phyloP scores from a whole-genome alignment of 2,797 vertebrate species.

The Melanotaenia nigrans region DNA sequence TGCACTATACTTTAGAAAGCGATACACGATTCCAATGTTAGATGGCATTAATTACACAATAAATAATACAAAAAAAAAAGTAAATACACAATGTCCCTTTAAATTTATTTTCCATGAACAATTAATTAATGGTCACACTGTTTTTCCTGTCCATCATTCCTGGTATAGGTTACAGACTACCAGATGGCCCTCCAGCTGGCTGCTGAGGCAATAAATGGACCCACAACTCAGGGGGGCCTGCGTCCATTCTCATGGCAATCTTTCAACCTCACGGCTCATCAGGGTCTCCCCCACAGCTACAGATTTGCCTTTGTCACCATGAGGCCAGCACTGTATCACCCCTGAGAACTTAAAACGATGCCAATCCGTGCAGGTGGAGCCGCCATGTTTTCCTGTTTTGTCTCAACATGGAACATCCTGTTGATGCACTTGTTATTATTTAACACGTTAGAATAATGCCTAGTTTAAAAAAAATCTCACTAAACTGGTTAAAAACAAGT shows the following conservation, averaged over 20 bases:
- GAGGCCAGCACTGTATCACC: constrained; percentile 78
- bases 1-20: no score
- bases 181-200: constrained; percentile 83
- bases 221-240: constrained; percentile 86
- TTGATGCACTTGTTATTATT: neutral
- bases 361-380: neutral
- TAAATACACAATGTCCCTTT: neutral
- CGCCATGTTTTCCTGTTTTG: neutral
- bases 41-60: no score
- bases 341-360: constrained; percentile 37
- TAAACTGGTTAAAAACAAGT: neutral
- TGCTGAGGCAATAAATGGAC: constrained; percentile 87
- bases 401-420: neutral
- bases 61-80: no score
- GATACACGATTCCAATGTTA: no score
- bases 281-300: constrained; percentile 86
- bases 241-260: constrained; percentile 85
- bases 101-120: neutral
- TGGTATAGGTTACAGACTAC: constrained; percentile 86
- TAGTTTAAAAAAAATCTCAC: neutral
- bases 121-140: neutral
- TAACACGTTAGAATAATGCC: neutral
- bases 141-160: constrained; percentile 8
- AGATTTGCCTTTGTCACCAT: constrained; percentile 87
- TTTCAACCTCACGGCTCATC: constrained; percentile 87